Conservation (phyloP, 2,888 invertebrate species). For the Eristalis tenax region DNA sequence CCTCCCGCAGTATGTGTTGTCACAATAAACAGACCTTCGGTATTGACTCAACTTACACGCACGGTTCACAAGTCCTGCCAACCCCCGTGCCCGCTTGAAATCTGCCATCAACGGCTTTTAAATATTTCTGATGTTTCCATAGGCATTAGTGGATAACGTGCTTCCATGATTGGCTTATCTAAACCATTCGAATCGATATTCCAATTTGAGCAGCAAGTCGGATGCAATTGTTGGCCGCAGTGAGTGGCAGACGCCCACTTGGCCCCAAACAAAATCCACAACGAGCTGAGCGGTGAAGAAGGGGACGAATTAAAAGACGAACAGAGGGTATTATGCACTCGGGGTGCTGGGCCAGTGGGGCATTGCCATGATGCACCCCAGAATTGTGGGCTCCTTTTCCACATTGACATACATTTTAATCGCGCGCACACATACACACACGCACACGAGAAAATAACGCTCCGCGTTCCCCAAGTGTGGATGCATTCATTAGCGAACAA, state of each 20-base stretch:
- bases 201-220: constrained; percentile 39
- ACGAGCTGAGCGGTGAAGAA: not conserved
- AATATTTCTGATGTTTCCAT: constrained; percentile 29
- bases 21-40: constrained; percentile 8
- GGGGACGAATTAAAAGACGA: constrained; percentile 45
- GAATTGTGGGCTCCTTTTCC: constrained; percentile 43
- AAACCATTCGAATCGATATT: constrained; percentile 45
- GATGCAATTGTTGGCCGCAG: constrained; percentile 31
- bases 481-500: constrained; percentile 62
- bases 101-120: constrained; percentile 4
- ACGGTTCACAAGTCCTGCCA: not conserved
- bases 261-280: constrained; percentile 13
- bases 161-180: constrained; percentile 15
- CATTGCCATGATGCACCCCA: constrained; percentile 58
- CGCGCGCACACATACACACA: constrained; percentile 2
- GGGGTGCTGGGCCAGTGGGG: constrained; percentile 55
- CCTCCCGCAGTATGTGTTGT: not conserved
- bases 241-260: constrained; percentile 3
- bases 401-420: constrained; percentile 64
- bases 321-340: constrained; percentile 42
- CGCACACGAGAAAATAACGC: constrained; percentile 1
- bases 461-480: constrained; percentile 12
- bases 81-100: not conserved
- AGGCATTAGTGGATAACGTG: constrained; percentile 24
- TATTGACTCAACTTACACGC: not conserved